phyloP scores from a whole-genome alignment of 2,113 vertebrate species.

The Podiceps cristatus region DNA sequence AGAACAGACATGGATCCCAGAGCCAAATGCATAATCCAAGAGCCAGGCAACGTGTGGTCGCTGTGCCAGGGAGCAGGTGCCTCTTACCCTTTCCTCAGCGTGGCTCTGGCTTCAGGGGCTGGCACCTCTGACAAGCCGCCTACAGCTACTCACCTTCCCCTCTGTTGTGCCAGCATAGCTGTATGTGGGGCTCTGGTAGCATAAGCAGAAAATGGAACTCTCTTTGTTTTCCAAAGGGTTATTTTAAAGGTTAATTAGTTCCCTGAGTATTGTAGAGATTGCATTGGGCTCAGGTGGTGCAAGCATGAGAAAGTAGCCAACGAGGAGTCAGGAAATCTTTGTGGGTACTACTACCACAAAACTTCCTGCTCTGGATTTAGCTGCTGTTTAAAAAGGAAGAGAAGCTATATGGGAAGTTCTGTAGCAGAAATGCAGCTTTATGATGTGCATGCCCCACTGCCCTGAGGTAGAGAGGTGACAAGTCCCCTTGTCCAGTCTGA shows the following conservation, averaged over 20 bases:
- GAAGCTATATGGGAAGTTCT: neutral
- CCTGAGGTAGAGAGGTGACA: neutral
- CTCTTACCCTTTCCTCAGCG: neutral
- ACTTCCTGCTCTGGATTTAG: neutral
- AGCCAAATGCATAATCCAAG: neutral
- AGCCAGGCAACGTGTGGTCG: rapidly evolving
- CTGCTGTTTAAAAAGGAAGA: neutral
- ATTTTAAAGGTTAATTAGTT: neutral
- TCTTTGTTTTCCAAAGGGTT: neutral
- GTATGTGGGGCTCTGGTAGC: neutral
- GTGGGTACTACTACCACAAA: neutral
- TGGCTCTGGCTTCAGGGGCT: neutral
- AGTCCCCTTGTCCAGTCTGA: neutral
- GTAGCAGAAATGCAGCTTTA: neutral
- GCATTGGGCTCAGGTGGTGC: neutral
- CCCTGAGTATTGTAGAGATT: neutral
- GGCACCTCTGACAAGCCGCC: neutral
- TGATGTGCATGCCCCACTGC: no score
- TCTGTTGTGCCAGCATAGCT: neutral
- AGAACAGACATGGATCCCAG: neutral
- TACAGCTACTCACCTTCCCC: neutral
- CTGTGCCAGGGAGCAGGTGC: neutral
- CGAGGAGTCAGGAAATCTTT: neutral
- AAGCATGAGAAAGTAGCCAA: neutral
- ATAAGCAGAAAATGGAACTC: neutral